Evolutionary conservation across 2,888 invertebrate genomes (phyloP).

Genomic region (Mesochorus sp.): DNA sequence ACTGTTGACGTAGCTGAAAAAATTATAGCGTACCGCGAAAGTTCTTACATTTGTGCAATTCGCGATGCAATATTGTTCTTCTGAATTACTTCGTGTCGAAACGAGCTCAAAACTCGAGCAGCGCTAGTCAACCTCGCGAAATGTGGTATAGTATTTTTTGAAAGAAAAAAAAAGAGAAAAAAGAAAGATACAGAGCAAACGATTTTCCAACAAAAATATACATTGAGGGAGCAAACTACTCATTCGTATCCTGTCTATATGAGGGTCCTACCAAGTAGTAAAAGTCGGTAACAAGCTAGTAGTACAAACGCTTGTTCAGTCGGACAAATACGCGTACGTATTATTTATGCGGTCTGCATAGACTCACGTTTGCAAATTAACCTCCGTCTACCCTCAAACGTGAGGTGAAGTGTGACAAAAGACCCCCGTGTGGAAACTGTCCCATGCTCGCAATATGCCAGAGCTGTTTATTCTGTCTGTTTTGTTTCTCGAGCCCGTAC

Average conservation of each 20-base stretch:
- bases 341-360: neutral
- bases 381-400: conserved; percentile 21
- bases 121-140: no score
- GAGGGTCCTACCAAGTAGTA: neutral
- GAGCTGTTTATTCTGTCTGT: conserved; percentile 7
- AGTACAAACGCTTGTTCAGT: neutral
- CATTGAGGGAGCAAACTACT: neutral
- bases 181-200: no score
- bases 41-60: no score
- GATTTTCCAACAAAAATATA: no score
- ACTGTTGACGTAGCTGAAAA: no score
- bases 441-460: conserved; percentile 18
- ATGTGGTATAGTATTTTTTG: no score
- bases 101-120: no score
- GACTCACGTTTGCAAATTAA: conserved; percentile 15
- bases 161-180: neutral
- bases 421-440: conserved; percentile 7
- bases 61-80: no score
- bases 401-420: conserved; percentile 33
- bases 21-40: no score
- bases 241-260: neutral
- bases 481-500: neutral
- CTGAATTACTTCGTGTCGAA: no score
- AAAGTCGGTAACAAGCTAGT: neutral
- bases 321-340: neutral